phyloP scores from a whole-genome alignment of 2,888 invertebrate species.

The Sinotaia quadrata region DNA sequence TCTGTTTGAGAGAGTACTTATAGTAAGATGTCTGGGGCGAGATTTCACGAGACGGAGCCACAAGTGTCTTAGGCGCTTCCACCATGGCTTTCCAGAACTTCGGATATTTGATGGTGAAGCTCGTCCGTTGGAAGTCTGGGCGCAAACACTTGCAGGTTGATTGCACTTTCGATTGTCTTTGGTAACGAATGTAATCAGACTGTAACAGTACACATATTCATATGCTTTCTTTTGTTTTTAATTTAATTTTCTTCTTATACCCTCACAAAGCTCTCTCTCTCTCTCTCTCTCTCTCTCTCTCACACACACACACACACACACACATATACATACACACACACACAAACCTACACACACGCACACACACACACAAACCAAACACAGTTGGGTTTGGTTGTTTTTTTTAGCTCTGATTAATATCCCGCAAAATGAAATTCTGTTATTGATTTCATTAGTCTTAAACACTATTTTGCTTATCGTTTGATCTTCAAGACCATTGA shows the following conservation, averaged over 20 bases:
- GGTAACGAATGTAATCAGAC: neutral
- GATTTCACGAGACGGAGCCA: too few species aligned
- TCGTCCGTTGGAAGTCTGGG: conserved; percentile 51
- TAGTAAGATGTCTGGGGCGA: too few species aligned
- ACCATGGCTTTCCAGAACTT: conserved; percentile 57
- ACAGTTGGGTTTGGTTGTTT: neutral
- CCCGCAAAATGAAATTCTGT: too few species aligned
- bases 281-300: conserved; percentile 6
- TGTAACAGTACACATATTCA: neutral
- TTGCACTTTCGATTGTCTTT: neutral
- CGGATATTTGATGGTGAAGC: conserved; percentile 56
- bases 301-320: neutral
- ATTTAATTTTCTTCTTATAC: neutral
- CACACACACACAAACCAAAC: conserved; percentile 10
- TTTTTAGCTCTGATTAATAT: too few species aligned
- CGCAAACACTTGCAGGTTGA: neutral
- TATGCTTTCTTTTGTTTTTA: neutral
- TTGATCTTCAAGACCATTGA: too few species aligned
- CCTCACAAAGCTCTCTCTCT: neutral
- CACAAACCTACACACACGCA: neutral
- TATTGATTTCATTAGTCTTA: too few species aligned
- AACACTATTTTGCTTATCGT: too few species aligned
- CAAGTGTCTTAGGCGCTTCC: too few species aligned
- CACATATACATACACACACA: neutral
- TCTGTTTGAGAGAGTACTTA: too few species aligned